A percentile compares a stretch with the other conserved stretches of the same genome.
phyloP scores from a whole-genome alignment of 2,888 invertebrate genomes.

The Tachina grossa region DNA sequence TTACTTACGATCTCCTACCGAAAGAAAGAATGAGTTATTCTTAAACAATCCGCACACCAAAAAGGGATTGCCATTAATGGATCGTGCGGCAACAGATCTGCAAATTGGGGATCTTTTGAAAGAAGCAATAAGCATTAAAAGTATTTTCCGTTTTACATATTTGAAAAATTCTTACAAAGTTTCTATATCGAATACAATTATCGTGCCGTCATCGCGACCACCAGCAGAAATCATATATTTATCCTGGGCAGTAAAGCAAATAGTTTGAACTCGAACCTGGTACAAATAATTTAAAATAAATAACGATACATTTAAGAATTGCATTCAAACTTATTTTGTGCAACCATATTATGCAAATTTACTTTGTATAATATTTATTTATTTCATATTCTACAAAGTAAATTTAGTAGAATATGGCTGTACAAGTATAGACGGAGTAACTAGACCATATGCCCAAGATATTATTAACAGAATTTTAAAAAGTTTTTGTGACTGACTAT shows the following conservation, averaged over 20 bases:
- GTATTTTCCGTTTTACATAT: background rate
- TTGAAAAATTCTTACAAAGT: slow-evolving; percentile 78
- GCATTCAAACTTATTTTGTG: no score
- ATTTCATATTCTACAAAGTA: no score
- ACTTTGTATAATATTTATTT: no score
- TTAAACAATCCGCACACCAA: slow-evolving; percentile 84
- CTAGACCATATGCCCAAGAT: no score
- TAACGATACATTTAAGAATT: background rate
- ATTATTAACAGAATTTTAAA: no score
- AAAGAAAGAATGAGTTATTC: slow-evolving; percentile 87
- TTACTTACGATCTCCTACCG: slow-evolving; percentile 87
- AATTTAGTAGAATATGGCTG: no score
- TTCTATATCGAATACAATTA: slow-evolving; percentile 92
- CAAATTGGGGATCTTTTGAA: slow-evolving; percentile 85
- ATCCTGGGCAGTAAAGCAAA: slow-evolving; percentile 92
- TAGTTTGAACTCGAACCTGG: slow-evolving; percentile 90
- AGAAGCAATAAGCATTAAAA: background rate
- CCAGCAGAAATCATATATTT: slow-evolving; percentile 93
- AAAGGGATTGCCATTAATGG: slow-evolving; percentile 89
- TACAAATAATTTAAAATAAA: slow-evolving; percentile 21
- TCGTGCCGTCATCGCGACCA: slow-evolving; percentile 94
- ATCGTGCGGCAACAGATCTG: slow-evolving; percentile 85
- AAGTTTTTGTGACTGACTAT: no score
- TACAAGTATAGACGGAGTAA: no score
- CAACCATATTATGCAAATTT: no score